Conservation (phyloP, 2,888 invertebrate species). For the Furcula furcula region DNA sequence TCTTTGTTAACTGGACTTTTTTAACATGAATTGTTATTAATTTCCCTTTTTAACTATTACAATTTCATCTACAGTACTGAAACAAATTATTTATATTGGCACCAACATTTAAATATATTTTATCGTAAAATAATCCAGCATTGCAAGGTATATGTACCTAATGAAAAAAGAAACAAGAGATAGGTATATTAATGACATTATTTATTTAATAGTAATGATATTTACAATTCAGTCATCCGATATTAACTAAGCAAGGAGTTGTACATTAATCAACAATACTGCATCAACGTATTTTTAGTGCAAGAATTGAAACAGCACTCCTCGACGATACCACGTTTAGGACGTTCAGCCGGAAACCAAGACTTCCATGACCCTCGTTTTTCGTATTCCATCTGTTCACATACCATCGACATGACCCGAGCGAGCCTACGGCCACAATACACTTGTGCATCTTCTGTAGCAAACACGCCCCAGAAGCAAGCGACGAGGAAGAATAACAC, state of each 20-base stretch:
- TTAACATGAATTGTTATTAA: no score
- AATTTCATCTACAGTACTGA: no score
- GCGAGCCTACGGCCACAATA: conserved; percentile 26
- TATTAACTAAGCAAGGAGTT: not conserved
- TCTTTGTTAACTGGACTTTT: no score
- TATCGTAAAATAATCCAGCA: no score
- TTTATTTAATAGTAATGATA: not conserved
- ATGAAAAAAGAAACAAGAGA: no score
- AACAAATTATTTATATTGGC: no score
- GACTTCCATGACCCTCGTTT: not conserved
- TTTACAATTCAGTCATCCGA: not conserved
- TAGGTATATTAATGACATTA: not conserved
- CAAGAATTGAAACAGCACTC: conserved; percentile 43
- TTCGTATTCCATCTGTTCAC: conserved; percentile 4
- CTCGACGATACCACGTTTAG: conserved; percentile 21
- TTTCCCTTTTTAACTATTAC: no score
- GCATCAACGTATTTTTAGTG: conserved; percentile 25
- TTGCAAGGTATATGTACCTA: no score
- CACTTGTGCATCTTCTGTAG: conserved; percentile 2
- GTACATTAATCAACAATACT: conserved; percentile 20
- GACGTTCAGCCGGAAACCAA: conserved; percentile 16
- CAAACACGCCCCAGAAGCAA: not conserved
- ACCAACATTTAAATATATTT: no score
- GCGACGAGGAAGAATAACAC: not conserved
- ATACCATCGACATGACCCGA: conserved; percentile 16